Conservation (phyloP, 1,140 invertebrate genomes). For the Drosophila sulfurigaster region DNA sequence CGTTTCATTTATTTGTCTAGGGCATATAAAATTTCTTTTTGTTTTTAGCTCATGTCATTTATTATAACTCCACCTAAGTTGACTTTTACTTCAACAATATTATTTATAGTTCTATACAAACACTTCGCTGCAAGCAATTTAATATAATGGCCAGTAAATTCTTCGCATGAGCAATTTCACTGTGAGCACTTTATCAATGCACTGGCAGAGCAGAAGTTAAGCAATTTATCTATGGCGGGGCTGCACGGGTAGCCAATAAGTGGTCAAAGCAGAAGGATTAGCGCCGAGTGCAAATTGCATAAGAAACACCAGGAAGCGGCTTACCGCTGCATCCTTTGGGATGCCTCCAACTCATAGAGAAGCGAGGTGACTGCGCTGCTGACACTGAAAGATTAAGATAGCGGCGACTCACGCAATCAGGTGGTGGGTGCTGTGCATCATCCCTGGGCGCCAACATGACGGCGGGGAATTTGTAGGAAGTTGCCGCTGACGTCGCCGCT, state of each 20-base stretch:
- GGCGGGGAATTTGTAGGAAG: constrained; percentile 62
- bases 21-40: no score
- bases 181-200: neutral
- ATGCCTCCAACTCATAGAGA: neutral
- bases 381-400: constrained; percentile 67
- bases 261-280: constrained; percentile 24
- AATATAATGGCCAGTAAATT: neutral
- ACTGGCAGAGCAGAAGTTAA: neutral
- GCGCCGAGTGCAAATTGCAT: constrained; percentile 27
- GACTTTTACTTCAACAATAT: no score
- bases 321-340: constrained; percentile 27
- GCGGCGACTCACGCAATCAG: constrained; percentile 59
- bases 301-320: constrained; percentile 26
- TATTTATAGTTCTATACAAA: neutral
- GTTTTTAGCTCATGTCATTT: no score
- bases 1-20: no score
- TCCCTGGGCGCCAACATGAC: constrained; percentile 43
- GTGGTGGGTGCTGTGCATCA: constrained; percentile 51
- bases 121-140: neutral
- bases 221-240: constrained; percentile 15
- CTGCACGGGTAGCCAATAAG: constrained; percentile 16
- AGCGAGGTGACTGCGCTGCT: constrained; percentile 37
- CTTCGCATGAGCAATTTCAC: neutral
- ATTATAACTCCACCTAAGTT: no score
- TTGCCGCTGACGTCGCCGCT: constrained; percentile 30